phyloP scores from a whole-genome alignment of 2,888 invertebrate genomes.

The Caenorhabditis sp. region DNA sequence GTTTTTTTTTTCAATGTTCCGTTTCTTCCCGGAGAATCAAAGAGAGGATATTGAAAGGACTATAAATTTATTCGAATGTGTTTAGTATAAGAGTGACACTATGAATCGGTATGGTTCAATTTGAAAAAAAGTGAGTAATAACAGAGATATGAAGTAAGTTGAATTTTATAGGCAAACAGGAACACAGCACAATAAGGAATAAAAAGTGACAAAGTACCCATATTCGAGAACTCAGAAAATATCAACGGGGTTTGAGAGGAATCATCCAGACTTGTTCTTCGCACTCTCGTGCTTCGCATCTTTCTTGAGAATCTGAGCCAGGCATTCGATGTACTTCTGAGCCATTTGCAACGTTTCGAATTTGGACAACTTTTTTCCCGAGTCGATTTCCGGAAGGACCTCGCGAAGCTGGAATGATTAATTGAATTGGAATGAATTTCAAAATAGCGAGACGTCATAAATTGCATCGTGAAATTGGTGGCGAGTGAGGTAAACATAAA shows the following conservation, averaged over 20 bases:
- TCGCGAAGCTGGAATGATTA: constrained; percentile 78
- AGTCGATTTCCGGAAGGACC: constrained; percentile 82
- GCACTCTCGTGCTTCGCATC: constrained; percentile 30
- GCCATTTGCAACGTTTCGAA: constrained; percentile 83
- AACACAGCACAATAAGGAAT: not conserved
- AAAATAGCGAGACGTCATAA: constrained; percentile 48
- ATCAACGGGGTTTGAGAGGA: not conserved
- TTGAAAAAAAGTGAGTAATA: not conserved
- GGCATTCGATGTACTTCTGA: constrained; percentile 80
- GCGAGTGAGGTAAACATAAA: constrained; percentile 60
- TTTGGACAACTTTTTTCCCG: constrained; percentile 82
- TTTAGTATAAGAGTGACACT: not conserved
- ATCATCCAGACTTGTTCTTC: constrained; percentile 36
- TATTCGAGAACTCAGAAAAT: constrained; percentile 5
- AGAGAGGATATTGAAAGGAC: not conserved
- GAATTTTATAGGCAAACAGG: not conserved
- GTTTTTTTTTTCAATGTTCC: no score
- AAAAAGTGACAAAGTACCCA: constrained; percentile 37
- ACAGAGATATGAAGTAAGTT: not conserved
- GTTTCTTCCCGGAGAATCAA: not conserved
- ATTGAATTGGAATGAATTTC: constrained; percentile 28
- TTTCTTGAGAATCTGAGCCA: constrained; percentile 70
- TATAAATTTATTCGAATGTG: constrained; percentile 1
- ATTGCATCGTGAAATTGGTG: constrained; percentile 50
- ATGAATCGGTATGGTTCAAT: no score